Conservation (phyloP, 2,888 invertebrate genomes). For the Resseliella maxima region DNA sequence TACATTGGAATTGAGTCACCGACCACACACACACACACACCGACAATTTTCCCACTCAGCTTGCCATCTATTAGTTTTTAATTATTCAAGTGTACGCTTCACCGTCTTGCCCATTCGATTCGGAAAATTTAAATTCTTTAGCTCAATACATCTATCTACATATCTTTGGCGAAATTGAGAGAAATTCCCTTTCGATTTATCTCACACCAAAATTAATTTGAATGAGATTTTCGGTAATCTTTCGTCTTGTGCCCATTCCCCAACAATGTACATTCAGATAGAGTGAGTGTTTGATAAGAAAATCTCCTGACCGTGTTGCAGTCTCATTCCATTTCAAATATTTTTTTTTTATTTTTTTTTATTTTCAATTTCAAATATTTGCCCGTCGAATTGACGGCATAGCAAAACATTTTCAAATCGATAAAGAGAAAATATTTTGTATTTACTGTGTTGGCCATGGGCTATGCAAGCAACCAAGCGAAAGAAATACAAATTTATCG, state of each 20-base stretch:
- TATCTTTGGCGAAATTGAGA: neutral
- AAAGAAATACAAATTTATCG: neutral
- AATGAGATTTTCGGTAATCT: constrained; percentile 43
- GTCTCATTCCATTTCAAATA: constrained; percentile 26
- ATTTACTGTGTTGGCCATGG: neutral
- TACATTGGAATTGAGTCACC: constrained; percentile 20
- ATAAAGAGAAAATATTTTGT: neutral
- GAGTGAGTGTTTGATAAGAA: constrained; percentile 15
- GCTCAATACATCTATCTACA: neutral
- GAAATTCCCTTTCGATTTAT: neutral
- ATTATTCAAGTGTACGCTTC: constrained; percentile 34
- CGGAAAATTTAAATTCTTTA: neutral
- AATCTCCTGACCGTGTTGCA: constrained; percentile 22
- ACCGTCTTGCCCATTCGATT: constrained; percentile 38
- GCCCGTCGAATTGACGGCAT: neutral
- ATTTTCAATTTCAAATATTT: constrained; percentile 40
- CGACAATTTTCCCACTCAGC: neutral
- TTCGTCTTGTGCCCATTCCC: neutral
- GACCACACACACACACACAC: neutral
- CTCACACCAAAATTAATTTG: constrained; percentile 7
- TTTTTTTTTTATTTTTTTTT: neutral
- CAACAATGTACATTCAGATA: neutral
- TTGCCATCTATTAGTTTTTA: constrained; percentile 17
- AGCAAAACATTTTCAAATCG: neutral
- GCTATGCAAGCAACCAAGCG: neutral